Conservation (phyloP, 1,140 invertebrate genomes). For the Drosophila navojoa region DNA sequence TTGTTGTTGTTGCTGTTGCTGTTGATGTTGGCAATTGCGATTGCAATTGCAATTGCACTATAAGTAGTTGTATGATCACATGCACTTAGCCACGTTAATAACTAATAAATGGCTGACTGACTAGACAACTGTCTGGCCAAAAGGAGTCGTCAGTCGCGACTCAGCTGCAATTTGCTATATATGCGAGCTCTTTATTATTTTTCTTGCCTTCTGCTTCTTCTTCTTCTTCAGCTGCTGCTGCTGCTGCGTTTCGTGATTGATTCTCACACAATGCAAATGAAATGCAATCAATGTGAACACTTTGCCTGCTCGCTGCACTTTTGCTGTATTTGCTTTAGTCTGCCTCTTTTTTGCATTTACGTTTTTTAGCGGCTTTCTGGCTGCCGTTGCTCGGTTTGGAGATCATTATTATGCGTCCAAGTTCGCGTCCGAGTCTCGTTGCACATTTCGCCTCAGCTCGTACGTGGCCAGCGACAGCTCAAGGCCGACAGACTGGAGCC, state of each 20-base stretch:
- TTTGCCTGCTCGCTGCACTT: slow-evolving; percentile 34
- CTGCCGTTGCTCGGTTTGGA: slow-evolving; percentile 16
- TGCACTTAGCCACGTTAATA: slow-evolving; percentile 56
- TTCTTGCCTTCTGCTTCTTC: no score
- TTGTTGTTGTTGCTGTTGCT: slow-evolving; percentile 18
- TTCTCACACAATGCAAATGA: slow-evolving; percentile 78
- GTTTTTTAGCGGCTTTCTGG: slow-evolving; percentile 4
- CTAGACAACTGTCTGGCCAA: slow-evolving; percentile 33
- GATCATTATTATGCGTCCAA: slow-evolving; percentile 73
- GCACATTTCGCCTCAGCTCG: slow-evolving; percentile 57
- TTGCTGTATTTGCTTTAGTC: background rate
- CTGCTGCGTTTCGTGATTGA: slow-evolving; percentile 57
- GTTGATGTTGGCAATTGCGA: slow-evolving; percentile 7
- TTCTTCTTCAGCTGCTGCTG: no score
- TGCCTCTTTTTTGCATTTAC: background rate
- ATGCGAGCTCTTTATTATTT: background rate
- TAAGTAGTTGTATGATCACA: slow-evolving; percentile 58
- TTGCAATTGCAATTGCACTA: slow-evolving; percentile 28
- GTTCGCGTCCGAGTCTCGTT: slow-evolving; percentile 52
- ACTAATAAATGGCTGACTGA: slow-evolving; percentile 49
- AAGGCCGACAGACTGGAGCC: slow-evolving; percentile 73
- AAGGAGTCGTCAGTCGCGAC: background rate
- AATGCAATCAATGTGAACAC: slow-evolving; percentile 72
- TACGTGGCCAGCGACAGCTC: slow-evolving; percentile 73
- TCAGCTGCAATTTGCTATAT: slow-evolving; percentile 28